phyloP scores from a whole-genome alignment of 2,113 vertebrate genomes.

The Gobiocypris rarus region DNA sequence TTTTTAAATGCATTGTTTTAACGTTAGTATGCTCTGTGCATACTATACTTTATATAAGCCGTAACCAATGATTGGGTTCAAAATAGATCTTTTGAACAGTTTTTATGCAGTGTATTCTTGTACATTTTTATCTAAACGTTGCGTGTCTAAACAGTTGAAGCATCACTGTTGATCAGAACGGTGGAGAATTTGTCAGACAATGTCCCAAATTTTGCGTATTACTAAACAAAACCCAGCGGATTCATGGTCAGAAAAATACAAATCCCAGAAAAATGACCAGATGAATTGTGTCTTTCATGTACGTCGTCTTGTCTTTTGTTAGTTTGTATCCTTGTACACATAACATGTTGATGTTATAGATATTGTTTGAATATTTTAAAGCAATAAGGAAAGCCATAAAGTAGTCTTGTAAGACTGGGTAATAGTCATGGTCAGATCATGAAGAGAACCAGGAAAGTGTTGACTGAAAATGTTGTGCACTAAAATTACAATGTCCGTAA shows the following conservation, averaged over 20 bases:
- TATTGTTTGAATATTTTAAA: slow-evolving; percentile 40
- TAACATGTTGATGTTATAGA: slow-evolving; percentile 18
- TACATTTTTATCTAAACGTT: slow-evolving; percentile 1
- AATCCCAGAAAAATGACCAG: not conserved
- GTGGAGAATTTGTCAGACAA: not conserved
- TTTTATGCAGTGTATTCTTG: not conserved
- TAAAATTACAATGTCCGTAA: slow-evolving; percentile 8
- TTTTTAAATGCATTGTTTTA: not conserved
- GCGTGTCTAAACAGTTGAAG: not conserved
- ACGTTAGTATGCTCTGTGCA: not conserved
- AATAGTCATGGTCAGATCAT: slow-evolving; percentile 6
- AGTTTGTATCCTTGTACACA: slow-evolving; percentile 1
- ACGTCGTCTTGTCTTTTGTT: not conserved
- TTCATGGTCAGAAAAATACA: not conserved
- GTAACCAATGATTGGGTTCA: not conserved
- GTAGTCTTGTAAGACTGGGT: slow-evolving; percentile 16
- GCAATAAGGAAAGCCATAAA: slow-evolving; percentile 53
- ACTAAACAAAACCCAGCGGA: not conserved
- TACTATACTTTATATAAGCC: not conserved
- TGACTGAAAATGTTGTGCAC: slow-evolving; percentile 28
- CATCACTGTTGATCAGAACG: not conserved
- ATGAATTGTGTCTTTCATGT: not conserved
- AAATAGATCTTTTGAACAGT: not conserved
- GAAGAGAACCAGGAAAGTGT: not conserved
- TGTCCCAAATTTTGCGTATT: not conserved